Evolutionary conservation across 2,797 vertebrate species (phyloP), one percentile per base, ranked within the genome.

Genomic region (Pangasius krempfi): DNA sequence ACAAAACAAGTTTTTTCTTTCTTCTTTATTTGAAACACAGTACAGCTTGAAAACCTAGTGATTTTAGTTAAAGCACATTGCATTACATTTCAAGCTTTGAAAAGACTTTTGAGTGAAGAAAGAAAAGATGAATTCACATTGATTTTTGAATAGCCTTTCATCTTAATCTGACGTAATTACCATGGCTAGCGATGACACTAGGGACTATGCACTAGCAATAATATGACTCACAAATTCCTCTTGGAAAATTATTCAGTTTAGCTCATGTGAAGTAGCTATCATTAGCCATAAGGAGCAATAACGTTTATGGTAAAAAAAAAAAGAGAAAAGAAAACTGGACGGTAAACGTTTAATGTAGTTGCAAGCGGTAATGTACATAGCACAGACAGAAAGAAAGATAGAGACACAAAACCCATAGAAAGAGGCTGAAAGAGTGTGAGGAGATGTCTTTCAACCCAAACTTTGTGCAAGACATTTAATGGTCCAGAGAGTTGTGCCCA

Each of bases 401-500:
- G 16, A 37, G 58, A 30, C 20, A 87, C 44, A 72, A 7, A 50
- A 89, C 5, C 3, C 10, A 47, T 10, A 80, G 14, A 86, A 58
- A 73, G 7, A 88, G 25, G 60, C 44, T 44, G 75, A 58, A 62
- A 54, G 18, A 86, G 47, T 64, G 20, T 37, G 10, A 58, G n/a
- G n/a, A 79, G 72, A 75, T 47, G 87, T 78, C 86, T 91, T 86
- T 88, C 68, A 89, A 76, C 47, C 60, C 86, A 91, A 86, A 91
- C 85, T 90, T 92, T 90, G 66, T 83, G 50, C 52, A 73, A 79
- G 88, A 89, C 68, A 87, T 92, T 91, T 90, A 92, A 89, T 89
- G 84, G 87, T 89, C 91, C 90, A 86, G 62, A 89, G 88, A 89
- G 66, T 68, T 50, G 54, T 85, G 85, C 89, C 85, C 60, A 64